Conservation (phyloP, 2,888 invertebrate genomes). For the Campaea margaritaria region DNA sequence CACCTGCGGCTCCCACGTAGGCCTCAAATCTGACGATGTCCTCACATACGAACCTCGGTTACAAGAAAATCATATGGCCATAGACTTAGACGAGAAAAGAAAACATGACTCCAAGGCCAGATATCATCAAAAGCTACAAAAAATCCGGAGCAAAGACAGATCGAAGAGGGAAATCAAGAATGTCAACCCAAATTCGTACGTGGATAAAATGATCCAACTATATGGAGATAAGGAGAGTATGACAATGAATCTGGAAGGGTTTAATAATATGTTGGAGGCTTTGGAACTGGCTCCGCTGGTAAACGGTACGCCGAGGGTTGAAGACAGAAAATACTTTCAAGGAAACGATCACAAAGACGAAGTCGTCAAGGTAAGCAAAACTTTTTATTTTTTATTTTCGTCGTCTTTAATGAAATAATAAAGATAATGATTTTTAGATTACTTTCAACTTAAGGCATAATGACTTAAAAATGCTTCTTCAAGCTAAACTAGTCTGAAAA, state of each 20-base stretch:
- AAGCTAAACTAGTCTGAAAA: neutral
- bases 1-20: slow-evolving; percentile 90
- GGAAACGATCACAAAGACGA: slow-evolving; percentile 56
- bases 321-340: slow-evolving; percentile 59
- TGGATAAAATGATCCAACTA: slow-evolving; percentile 86
- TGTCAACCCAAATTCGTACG: slow-evolving; percentile 84
- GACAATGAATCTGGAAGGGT: slow-evolving; percentile 88
- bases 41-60: slow-evolving; percentile 53
- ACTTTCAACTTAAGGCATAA: no score
- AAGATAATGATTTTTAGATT: no score
- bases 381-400: neutral
- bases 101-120: slow-evolving; percentile 49
- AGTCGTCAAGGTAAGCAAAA: slow-evolving; percentile 74
- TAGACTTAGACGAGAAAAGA: slow-evolving; percentile 59
- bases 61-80: slow-evolving; percentile 51
- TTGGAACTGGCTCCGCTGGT: slow-evolving; percentile 84
- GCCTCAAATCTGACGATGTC: slow-evolving; percentile 60
- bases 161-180: slow-evolving; percentile 59
- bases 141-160: slow-evolving; percentile 54
- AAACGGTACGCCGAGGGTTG: slow-evolving; percentile 62
- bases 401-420: no score
- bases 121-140: slow-evolving; percentile 66
- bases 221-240: slow-evolving; percentile 54
- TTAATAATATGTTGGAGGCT: slow-evolving; percentile 87
- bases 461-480: neutral